A percentile compares a stretch with the other conserved stretches of the same genome.
Conservation (phyloP, 2,797 vertebrate species). For the Valencia hispanica region DNA sequence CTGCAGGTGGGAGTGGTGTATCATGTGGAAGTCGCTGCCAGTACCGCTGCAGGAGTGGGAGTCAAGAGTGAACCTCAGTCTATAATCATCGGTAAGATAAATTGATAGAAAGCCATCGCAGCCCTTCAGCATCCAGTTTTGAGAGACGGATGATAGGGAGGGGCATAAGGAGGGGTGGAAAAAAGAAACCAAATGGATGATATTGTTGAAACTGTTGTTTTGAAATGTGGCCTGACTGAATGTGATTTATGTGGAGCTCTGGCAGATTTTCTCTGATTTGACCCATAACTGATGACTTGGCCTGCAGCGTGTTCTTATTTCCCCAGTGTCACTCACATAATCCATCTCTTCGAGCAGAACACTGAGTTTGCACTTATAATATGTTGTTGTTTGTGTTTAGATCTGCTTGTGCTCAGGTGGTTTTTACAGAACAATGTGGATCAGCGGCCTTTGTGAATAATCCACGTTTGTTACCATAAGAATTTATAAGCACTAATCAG, state of each 20-base stretch:
- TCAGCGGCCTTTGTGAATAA: constrained; percentile 8
- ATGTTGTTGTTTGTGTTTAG: constrained; percentile 51
- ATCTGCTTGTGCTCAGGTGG: constrained; percentile 22
- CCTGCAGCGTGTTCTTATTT: constrained; percentile 82
- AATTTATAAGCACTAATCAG: not conserved
- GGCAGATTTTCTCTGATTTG: constrained; percentile 78
- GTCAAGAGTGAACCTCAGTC: constrained; percentile 95
- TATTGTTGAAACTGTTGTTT: constrained; percentile 47
- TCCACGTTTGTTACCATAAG: constrained; percentile 11
- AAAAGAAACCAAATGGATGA: constrained; percentile 31
- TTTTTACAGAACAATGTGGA: constrained; percentile 23
- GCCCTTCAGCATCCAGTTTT: constrained; percentile 5
- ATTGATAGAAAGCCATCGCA: not conserved
- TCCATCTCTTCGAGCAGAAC: constrained; percentile 72
- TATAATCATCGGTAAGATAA: constrained; percentile 89
- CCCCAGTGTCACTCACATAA: constrained; percentile 82
- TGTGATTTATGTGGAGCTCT: constrained; percentile 75
- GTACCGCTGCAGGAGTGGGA: constrained; percentile 94
- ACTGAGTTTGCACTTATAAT: constrained; percentile 61
- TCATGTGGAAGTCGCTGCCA: constrained; percentile 95
- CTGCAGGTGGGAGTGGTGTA: constrained; percentile 95
- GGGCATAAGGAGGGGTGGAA: constrained; percentile 14
- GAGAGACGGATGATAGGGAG: not conserved
- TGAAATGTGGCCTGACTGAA: constrained; percentile 52
- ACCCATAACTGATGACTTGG: constrained; percentile 83